Evolutionary conservation across 2,888 invertebrate genomes (phyloP).

Genomic region (Metopia argyrocephala): DNA sequence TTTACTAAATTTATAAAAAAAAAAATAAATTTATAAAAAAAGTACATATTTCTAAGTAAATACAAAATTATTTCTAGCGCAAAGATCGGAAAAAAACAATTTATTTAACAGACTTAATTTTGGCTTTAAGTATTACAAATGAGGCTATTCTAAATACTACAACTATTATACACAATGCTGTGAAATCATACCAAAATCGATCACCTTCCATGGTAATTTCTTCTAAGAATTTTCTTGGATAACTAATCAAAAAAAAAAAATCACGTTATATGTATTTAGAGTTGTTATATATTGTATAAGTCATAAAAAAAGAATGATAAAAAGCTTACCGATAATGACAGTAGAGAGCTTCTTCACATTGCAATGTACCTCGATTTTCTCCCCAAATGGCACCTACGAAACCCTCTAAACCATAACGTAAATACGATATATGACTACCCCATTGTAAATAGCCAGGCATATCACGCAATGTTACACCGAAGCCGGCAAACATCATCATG

Average conservation of each 20-base stretch:
- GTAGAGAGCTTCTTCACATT: slow-evolving; percentile 86
- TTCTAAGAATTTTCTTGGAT: slow-evolving; percentile 88
- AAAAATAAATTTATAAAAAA: background rate
- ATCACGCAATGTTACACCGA: slow-evolving; percentile 93
- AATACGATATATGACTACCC: slow-evolving; percentile 94
- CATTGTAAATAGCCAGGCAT: slow-evolving; percentile 91
- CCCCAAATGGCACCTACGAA: slow-evolving; percentile 92
- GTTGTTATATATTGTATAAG: background rate
- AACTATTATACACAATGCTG: slow-evolving; percentile 85
- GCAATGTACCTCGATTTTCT: slow-evolving; percentile 84
- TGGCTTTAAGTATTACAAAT: slow-evolving; percentile 88
- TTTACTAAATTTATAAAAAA: background rate
- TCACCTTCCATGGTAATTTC: slow-evolving; percentile 90
- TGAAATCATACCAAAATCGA: slow-evolving; percentile 90
- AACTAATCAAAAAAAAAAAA: slow-evolving; percentile 78
- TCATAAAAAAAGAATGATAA: background rate
- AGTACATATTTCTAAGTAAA: slow-evolving; percentile 12
- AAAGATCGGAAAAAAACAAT: background rate
- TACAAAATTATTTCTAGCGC: background rate
- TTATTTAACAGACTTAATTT: slow-evolving; percentile 81
- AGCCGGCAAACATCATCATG: slow-evolving; percentile 98
- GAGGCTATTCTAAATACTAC: slow-evolving; percentile 83
- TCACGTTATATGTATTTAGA: background rate
- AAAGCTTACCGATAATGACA: slow-evolving; percentile 86
- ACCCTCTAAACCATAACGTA: slow-evolving; percentile 94